Evolutionary conservation across 2,888 invertebrate genomes (phyloP).

Genomic region (Pherbina coryleti): DNA sequence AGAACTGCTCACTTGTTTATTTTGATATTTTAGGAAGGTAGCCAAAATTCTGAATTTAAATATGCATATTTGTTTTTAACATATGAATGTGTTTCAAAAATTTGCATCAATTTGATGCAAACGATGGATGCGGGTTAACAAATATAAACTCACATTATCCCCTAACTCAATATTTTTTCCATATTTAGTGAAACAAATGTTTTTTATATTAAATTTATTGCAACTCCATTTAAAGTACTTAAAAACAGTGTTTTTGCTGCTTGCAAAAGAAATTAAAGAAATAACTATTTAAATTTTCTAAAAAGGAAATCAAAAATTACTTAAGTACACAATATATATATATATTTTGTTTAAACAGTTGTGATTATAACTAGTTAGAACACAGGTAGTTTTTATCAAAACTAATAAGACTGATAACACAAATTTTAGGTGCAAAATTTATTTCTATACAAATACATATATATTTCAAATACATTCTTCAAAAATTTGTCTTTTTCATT

Average conservation of each 20-base stretch:
- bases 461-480: conserved; percentile 1
- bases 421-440: conserved; percentile 28
- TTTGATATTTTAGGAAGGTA: too few relatives aligned
- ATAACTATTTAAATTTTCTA: background rate
- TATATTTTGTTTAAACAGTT: background rate
- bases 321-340: conserved; percentile 5
- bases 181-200: background rate
- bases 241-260: background rate
- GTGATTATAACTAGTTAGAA: background rate
- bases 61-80: too few relatives aligned
- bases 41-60: too few relatives aligned
- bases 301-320: background rate
- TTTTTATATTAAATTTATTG: conserved; percentile 23
- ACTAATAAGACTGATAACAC: background rate
- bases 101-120: too few relatives aligned
- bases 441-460: conserved; percentile 23
- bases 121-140: too few relatives aligned
- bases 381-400: conserved; percentile 4
- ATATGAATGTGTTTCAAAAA: too few relatives aligned
- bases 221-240: conserved; percentile 20
- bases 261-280: background rate
- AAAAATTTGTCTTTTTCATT: conserved; percentile 25
- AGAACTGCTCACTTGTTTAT: too few relatives aligned
- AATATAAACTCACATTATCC: background rate
- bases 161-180: background rate